Evolutionary conservation across 2,888 invertebrate species (phyloP).

Genomic region (Drosophila flavopinicola): DNA sequence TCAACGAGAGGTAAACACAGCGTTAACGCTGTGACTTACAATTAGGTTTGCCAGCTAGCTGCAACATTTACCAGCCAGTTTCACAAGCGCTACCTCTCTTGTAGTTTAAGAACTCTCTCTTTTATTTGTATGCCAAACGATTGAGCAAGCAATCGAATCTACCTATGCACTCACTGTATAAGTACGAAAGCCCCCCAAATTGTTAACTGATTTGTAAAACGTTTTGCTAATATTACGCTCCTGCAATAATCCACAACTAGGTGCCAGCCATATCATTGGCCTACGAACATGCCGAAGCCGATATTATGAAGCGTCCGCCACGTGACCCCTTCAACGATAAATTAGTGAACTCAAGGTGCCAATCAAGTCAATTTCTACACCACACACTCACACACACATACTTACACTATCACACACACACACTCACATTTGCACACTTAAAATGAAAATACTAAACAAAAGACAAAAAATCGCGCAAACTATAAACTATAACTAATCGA

Average conservation of each 20-base stretch:
- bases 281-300: constrained; percentile 93
- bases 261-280: constrained; percentile 94
- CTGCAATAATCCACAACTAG: constrained; percentile 80
- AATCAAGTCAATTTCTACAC: constrained; percentile 76
- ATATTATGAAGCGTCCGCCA: constrained; percentile 94
- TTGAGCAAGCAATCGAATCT: constrained; percentile 13
- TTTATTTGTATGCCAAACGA: constrained; percentile 11
- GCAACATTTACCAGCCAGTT: constrained; percentile 2
- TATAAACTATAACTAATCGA: constrained; percentile 57
- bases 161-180: constrained; percentile 26
- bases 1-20: constrained; percentile 95
- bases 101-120: constrained; percentile 38
- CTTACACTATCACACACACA: constrained; percentile 12
- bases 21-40: constrained; percentile 18
- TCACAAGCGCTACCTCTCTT: constrained; percentile 31
- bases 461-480: constrained; percentile 34
- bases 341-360: constrained; percentile 89
- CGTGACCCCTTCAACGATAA: constrained; percentile 93
- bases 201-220: constrained; percentile 48
- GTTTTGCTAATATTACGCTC: constrained; percentile 73
- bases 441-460: constrained; percentile 16
- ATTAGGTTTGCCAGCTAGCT: constrained; percentile 30
- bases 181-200: constrained; percentile 23
- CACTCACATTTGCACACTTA: constrained; percentile 42
- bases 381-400: constrained; percentile 30